These are phyloP conservation scores for Drosophila seclusa DNA, from an alignment of 2,888 invertebrate species.

Conservation along the genomic window DNA sequence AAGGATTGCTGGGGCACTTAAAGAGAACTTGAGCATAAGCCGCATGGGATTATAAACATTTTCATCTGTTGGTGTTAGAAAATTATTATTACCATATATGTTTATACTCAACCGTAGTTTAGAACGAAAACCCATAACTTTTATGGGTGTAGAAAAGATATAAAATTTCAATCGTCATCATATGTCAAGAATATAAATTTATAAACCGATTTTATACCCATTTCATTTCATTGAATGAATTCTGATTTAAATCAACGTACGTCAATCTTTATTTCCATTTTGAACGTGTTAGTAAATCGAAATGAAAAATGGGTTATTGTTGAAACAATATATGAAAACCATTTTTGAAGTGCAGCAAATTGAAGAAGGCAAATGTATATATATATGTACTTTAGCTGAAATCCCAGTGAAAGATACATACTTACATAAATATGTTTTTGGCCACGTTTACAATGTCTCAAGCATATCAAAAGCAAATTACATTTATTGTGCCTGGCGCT, in stretches of 20 bases:
- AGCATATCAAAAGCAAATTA: conserved; percentile 44
- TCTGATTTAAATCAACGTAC: not conserved
- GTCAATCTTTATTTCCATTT: not conserved
- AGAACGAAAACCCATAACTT: not conserved
- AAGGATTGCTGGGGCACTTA: not conserved
- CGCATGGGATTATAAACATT: conserved; percentile 4
- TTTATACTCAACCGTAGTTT: conserved; percentile 9
- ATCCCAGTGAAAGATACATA: conserved; percentile 13
- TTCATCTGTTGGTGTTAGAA: conserved; percentile 17
- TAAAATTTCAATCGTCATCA: not conserved
- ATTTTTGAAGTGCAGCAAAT: not conserved
- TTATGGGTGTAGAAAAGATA: not conserved
- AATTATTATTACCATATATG: conserved; percentile 18
- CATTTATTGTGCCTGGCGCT: conserved; percentile 32
- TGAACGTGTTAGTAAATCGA: not conserved
- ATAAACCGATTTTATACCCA: not conserved
- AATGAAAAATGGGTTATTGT: not conserved
- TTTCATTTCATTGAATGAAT: not conserved
- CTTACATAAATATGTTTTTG: conserved; percentile 2
- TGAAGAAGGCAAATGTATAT: not conserved
- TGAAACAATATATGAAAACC: not conserved
- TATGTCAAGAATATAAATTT: not conserved
- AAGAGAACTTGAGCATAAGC: not conserved
- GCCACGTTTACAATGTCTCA: conserved; percentile 30
- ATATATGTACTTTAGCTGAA: not conserved